Conservation (phyloP, 2,888 invertebrate genomes). For the Epinotia demarniana region DNA sequence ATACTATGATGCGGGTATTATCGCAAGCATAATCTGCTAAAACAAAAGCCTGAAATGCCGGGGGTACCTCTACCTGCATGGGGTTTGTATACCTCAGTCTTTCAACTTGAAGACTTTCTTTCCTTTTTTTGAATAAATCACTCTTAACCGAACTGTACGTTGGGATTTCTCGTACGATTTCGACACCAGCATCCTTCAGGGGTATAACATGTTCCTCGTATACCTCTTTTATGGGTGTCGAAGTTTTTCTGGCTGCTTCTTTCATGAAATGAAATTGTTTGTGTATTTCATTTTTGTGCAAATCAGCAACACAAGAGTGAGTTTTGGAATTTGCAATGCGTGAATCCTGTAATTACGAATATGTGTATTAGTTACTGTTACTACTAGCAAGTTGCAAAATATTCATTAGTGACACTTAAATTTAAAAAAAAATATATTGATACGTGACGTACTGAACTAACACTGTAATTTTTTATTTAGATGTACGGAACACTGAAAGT, state of each 20-base stretch:
- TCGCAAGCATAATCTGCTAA: constrained; percentile 1
- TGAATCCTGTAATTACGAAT: neutral
- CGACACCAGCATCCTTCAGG: constrained; percentile 30
- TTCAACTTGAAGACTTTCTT: constrained; percentile 1
- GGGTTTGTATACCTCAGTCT: neutral
- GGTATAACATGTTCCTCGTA: constrained; percentile 34
- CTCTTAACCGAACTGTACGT: constrained; percentile 13
- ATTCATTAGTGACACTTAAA: neutral
- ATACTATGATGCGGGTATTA: constrained; percentile 18
- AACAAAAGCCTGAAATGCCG: neutral
- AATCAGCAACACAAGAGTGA: constrained; percentile 5
- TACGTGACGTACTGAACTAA: no score
- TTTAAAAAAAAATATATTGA: neutral
- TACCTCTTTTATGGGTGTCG: constrained; percentile 26
- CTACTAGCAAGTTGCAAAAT: no score
- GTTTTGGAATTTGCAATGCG: neutral
- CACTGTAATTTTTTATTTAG: no score
- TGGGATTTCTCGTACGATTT: constrained; percentile 28
- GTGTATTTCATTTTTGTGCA: constrained; percentile 26
- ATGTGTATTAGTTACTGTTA: neutral
- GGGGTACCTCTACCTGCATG: neutral
- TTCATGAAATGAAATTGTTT: constrained; percentile 34
- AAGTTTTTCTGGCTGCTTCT: constrained; percentile 26
- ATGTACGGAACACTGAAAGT: neutral
- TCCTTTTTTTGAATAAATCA: constrained; percentile 6